These are phyloP conservation scores for Betta splendens DNA, from an alignment of 2,797 vertebrate species.

Conservation along the genomic window DNA sequence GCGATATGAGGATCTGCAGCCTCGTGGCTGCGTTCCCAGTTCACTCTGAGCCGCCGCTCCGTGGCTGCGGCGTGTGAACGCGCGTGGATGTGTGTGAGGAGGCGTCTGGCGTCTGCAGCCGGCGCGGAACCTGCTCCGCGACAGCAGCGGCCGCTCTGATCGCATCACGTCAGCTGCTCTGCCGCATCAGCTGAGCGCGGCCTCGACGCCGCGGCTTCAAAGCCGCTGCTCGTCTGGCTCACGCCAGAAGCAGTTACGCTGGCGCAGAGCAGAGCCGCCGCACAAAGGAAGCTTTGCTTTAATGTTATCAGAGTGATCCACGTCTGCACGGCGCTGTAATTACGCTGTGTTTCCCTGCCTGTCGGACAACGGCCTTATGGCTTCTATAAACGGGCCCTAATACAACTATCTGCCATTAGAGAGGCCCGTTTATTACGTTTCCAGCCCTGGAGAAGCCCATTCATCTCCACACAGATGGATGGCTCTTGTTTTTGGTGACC, in stretches of 20 bases:
- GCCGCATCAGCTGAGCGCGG: slow-evolving; percentile 35
- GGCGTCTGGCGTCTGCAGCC: too few species aligned
- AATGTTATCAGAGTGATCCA: slow-evolving; percentile 87
- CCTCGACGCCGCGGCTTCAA: slow-evolving; percentile 80
- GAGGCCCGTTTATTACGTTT: slow-evolving; percentile 74
- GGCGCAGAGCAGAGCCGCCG: slow-evolving; percentile 82
- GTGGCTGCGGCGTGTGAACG: slow-evolving; percentile 1
- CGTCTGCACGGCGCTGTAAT: slow-evolving; percentile 57
- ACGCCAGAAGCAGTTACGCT: slow-evolving; percentile 88
- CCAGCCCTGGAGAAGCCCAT: slow-evolving; percentile 57
- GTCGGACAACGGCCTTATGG: slow-evolving; percentile 61
- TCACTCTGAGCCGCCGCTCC: background rate
- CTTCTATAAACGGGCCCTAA: slow-evolving; percentile 64
- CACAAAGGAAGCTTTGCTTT: slow-evolving; percentile 86
- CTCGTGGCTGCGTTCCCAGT: slow-evolving; percentile 11
- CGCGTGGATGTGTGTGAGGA: too few species aligned
- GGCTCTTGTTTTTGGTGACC: slow-evolving; percentile 50
- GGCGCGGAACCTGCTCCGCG: too few species aligned
- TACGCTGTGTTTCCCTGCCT: slow-evolving; percentile 51
- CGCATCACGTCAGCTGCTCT: slow-evolving; percentile 36
- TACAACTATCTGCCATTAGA: slow-evolving; percentile 68
- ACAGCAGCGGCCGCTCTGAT: too few species aligned
- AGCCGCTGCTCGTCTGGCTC: slow-evolving; percentile 85
- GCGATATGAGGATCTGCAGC: slow-evolving; percentile 18
- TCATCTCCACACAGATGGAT: slow-evolving; percentile 69